Evolutionary conservation across 2,113 vertebrate genomes (phyloP), one percentile per base, ranked within the genome.

Genomic region (Macheiramphus alcinus): DNA sequence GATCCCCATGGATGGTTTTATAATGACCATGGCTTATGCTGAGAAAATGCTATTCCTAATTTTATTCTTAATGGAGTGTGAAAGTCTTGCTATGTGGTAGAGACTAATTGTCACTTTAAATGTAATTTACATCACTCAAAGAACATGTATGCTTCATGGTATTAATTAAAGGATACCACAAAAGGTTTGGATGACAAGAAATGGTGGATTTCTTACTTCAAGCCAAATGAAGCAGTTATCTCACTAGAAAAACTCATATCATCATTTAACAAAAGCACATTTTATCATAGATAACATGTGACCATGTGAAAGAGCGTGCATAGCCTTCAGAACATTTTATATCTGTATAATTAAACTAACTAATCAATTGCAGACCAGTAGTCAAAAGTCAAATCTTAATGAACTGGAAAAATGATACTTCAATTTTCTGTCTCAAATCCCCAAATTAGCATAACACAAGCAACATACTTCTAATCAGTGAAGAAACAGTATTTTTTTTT

Each of bases 381-480:
- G 82, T 96, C 83, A 96, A 94, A 91, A 94, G 92, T 94, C 84
- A 95, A 93, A 95, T 93, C 94, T 94, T 95, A 97, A 96, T 91
- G 93, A 96, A 95, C 80, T 96, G 86, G 86, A 93, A 97, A 96
- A 94, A 97, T 48, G n/a, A 90, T 80, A 67, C 92, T 89, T 94
- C 78, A 87, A 59, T 96, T 95, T 96, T 66, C 91, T 67, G 47
- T 95, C 38, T 94, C 81, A 79, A 84, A 84, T 93, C n/a, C 32
- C 42, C 70, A 63, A 62, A 91, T 96, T 83, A 92, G 38, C 66
- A 74, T 82, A 92, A 92, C 65, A 93, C 92, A 71, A 29, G 79
- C 50, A 76, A 67, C 4, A 4, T 71, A 74, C 8, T 92, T 67
- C 56, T 85, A 56, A 83, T 73, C 62, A 68, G 62, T 66, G n/a